A percentile compares a stretch with the other conserved stretches of the same genome.
phyloP scores from a whole-genome alignment of 53 echinoderm and acorn worm species.

The Mesocentrotus franciscanus region DNA sequence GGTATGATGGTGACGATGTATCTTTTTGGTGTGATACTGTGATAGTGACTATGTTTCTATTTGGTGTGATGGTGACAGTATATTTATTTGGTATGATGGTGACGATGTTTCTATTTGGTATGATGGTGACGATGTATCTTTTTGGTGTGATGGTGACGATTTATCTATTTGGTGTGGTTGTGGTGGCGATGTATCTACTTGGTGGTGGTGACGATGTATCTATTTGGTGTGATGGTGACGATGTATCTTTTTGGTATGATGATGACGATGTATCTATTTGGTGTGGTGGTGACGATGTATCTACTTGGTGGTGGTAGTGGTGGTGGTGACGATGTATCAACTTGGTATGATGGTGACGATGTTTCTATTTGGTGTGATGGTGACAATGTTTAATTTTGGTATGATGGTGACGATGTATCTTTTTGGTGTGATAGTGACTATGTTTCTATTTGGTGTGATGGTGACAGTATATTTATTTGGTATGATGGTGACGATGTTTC shows the following conservation, averaged over 20 bases:
- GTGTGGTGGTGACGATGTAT: not conserved
- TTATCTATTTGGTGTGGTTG: not conserved
- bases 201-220: not conserved
- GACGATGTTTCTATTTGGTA: conserved; percentile 1
- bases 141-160: not conserved
- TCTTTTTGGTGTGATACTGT: not conserved
- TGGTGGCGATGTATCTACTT: not conserved
- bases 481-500: not conserved
- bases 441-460: not conserved
- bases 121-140: not conserved
- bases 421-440: not conserved
- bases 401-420: not conserved
- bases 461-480: not conserved
- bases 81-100: not conserved
- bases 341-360: not conserved
- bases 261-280: conserved; percentile 9
- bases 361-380: not conserved
- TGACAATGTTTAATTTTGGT: not conserved
- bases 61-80: not conserved
- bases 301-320: not conserved
- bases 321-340: not conserved
- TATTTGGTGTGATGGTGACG: not conserved
- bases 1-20: not conserved
- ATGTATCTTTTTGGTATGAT: not conserved
- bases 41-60: not conserved